Evolutionary conservation across 2,888 invertebrate genomes (phyloP).

Genomic region (Cactoblastis cactorum): DNA sequence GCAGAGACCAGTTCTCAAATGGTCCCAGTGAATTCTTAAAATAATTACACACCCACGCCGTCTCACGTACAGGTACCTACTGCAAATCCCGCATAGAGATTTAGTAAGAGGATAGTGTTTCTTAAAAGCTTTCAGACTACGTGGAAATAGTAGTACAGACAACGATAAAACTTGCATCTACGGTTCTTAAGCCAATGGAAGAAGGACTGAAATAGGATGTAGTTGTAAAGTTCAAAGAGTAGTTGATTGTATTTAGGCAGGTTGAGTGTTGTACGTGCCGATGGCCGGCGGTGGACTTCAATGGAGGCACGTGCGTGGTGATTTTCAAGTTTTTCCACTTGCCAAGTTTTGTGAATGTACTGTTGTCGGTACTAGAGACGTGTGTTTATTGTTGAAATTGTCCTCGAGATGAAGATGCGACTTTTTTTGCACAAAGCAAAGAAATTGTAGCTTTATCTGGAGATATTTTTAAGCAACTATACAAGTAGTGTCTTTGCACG

Average conservation of each 20-base stretch:
- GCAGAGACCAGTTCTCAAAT: background rate
- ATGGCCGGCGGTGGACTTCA: constrained; percentile 49
- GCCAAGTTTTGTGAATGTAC: constrained; percentile 21
- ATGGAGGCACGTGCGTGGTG: constrained; percentile 41
- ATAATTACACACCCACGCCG: constrained; percentile 40
- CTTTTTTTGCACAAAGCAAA: too few species aligned
- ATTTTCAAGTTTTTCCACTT: constrained; percentile 48
- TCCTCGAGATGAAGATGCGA: background rate
- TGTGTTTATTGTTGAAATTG: background rate
- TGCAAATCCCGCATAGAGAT: constrained; percentile 64
- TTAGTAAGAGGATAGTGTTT: constrained; percentile 50
- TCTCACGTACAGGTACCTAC: constrained; percentile 61
- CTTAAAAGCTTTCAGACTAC: constrained; percentile 51
- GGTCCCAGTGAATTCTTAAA: background rate
- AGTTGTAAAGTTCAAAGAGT: background rate
- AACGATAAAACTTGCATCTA: background rate
- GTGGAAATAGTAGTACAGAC: constrained; percentile 36
- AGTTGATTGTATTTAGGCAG: background rate
- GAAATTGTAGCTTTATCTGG: too few species aligned
- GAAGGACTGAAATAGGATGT: background rate
- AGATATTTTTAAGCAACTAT: too few species aligned
- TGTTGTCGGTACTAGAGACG: background rate
- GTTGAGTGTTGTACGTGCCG: constrained; percentile 47
- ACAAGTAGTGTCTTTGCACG: too few species aligned
- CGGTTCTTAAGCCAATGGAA: background rate